These are phyloP conservation scores for Spilogale gracilis DNA, from an alignment of 2,113 vertebrate species.

Conservation along the genomic window DNA sequence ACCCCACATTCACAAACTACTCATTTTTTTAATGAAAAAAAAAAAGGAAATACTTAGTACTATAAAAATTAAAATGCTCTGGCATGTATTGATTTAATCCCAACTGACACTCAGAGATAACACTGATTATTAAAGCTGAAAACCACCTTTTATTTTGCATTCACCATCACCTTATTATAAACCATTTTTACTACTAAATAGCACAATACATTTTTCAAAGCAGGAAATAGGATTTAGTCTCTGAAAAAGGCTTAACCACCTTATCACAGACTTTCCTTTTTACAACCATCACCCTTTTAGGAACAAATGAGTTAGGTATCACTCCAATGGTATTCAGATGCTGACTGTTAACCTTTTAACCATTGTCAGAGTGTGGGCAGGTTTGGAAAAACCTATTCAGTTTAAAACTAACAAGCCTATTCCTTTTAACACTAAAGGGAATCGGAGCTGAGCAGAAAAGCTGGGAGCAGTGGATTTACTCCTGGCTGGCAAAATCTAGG, in stretches of 20 bases:
- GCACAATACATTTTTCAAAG: neutral
- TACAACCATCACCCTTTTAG: neutral
- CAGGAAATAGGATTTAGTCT: neutral
- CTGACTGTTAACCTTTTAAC: neutral
- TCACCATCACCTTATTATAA: neutral
- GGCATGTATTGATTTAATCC: neutral
- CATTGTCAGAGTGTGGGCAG: neutral
- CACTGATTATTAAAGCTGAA: neutral
- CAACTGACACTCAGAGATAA: neutral
- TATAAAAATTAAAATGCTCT: rapidly evolving
- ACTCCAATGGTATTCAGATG: neutral
- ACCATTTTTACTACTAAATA: neutral
- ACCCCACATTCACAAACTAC: neutral
- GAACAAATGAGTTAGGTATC: neutral
- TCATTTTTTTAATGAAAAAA: neutral
- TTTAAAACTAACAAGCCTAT: neutral
- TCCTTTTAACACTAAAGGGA: neutral
- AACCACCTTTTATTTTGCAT: neutral
- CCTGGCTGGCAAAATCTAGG: neutral
- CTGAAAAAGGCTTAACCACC: neutral
- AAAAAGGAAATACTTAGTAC: neutral
- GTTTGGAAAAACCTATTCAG: neutral
- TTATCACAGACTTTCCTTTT: neutral
- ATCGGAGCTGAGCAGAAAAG: neutral
- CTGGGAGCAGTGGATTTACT: neutral